Evolutionary conservation across 2,888 invertebrate genomes (phyloP), one percentile per base, ranked within the genome.

Genomic region (Erannis defoliaria): DNA sequence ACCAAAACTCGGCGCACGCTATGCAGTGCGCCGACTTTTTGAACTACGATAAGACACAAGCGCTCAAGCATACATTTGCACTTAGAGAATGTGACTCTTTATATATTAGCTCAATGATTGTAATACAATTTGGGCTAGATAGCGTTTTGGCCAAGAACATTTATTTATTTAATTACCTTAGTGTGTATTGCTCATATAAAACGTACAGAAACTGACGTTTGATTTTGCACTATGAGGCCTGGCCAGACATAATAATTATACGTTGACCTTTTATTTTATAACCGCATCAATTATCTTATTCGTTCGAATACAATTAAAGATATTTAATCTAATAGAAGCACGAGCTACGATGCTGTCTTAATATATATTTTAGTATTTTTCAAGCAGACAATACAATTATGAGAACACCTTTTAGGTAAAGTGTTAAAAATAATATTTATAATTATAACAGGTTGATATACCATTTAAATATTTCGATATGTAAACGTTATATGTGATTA

Each of bases 401-500:
- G 33, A 35, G 29, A 55, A 42, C 38, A 49, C 16, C 33, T 43
- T 12, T 49, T 51, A 46, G 14, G 26, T 23, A 56, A 23, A 23
- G 33, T 45, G 2, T 19, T 23, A 31, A 38, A 45, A 49, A 50
- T 31, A 6, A 26, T 5, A 33, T 23, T 5, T 26, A 43, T 14
- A 31, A 33, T n/a, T n/a, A 18, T 16, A 43, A 33, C 5, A 18
- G 16, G 10, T n/a, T 16, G 29, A 18, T 14, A 26, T n/a, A 26
- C 21, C 50, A 61, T 37, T 37, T 35, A 55, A 50, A 50, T 49
- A 55, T 49, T 35, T 38, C 55, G 55, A 61, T 61, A 61, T 61
- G 61, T 55, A 51, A 61, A 55, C 23, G 23, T 55, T 51, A 55
- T 45, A 55, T 10, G 50, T 33, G 38, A 45, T 51, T 61, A 55